Evolutionary conservation across 2,113 vertebrate genomes (phyloP).

Genomic region (Paedocypris sp.): DNA sequence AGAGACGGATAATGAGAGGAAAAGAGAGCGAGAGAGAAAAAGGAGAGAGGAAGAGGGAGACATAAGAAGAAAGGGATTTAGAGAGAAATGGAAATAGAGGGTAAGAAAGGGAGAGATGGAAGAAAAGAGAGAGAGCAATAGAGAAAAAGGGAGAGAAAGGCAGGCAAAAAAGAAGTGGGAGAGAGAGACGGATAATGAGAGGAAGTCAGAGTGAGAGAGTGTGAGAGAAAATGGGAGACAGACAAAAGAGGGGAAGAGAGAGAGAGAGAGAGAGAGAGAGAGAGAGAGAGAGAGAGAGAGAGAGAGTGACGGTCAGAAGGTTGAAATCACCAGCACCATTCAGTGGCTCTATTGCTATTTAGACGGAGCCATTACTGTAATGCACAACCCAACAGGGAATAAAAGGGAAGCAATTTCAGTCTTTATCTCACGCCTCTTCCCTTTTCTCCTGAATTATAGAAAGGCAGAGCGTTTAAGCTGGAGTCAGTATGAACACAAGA

Average conservation of each 20-base stretch:
- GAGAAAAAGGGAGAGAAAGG: background rate
- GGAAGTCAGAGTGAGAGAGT: background rate
- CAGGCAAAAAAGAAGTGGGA: background rate
- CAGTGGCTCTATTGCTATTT: slow-evolving; percentile 10
- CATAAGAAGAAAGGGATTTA: background rate
- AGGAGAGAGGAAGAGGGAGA: background rate
- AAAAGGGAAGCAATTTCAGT: slow-evolving; percentile 28
- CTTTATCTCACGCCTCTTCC: slow-evolving; percentile 10
- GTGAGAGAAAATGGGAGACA: background rate
- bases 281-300: background rate
- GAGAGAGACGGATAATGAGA: background rate
- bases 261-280: background rate
- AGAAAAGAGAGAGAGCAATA: background rate
- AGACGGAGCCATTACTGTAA: slow-evolving; percentile 35
- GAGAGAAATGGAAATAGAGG: background rate
- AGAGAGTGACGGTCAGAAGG: background rate
- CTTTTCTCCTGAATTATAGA: slow-evolving; percentile 29
- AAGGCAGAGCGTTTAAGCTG: background rate
- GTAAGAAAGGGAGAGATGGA: background rate
- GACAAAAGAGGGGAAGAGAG: too few species aligned
- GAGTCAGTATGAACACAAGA: too few species aligned
- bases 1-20: background rate
- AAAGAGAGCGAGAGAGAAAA: background rate
- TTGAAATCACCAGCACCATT: slow-evolving; percentile 10
- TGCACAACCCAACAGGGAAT: slow-evolving; percentile 28